Conservation (phyloP, 2,113 vertebrate genomes). For the Ictidomys tridecemlineatus region DNA sequence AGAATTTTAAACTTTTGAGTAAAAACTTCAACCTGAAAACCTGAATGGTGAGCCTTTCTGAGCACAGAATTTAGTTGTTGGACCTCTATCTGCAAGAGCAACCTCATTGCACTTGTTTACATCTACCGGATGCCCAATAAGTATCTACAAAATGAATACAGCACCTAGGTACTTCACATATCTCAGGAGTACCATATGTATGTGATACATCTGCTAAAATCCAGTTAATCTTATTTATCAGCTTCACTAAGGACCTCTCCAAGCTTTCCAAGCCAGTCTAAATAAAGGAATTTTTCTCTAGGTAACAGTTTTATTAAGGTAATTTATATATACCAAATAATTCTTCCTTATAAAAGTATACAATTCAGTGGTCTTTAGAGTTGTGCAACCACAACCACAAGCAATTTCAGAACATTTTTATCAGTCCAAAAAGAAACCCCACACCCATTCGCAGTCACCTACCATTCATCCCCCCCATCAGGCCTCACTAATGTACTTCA, state of each 20-base stretch:
- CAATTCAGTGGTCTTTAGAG: not conserved
- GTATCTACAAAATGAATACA: too few relatives aligned
- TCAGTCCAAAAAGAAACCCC: not conserved
- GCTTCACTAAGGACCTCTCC: not conserved
- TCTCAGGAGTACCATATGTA: not conserved
- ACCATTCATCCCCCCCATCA: not conserved
- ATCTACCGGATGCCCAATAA: too few relatives aligned
- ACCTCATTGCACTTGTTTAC: too few relatives aligned
- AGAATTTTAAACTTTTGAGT: not conserved
- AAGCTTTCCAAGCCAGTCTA: constrained; percentile 2
- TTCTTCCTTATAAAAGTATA: not conserved
- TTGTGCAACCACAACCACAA: not conserved
- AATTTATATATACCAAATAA: not conserved
- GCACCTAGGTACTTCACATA: too few relatives aligned
- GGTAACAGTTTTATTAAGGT: not conserved
- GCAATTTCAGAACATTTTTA: constrained; percentile 33
- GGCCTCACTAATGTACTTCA: too few relatives aligned
- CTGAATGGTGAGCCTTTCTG: not conserved
- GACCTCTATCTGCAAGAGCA: too few relatives aligned
- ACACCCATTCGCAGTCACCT: not conserved
- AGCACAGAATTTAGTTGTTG: not conserved
- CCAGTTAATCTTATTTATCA: not conserved
- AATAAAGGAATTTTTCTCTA: not conserved
- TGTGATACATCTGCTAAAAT: not conserved
- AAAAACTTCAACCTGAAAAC: not conserved